Evolutionary conservation across 2,113 vertebrate genomes (phyloP).

Genomic region (Engraulis encrasicolus): DNA sequence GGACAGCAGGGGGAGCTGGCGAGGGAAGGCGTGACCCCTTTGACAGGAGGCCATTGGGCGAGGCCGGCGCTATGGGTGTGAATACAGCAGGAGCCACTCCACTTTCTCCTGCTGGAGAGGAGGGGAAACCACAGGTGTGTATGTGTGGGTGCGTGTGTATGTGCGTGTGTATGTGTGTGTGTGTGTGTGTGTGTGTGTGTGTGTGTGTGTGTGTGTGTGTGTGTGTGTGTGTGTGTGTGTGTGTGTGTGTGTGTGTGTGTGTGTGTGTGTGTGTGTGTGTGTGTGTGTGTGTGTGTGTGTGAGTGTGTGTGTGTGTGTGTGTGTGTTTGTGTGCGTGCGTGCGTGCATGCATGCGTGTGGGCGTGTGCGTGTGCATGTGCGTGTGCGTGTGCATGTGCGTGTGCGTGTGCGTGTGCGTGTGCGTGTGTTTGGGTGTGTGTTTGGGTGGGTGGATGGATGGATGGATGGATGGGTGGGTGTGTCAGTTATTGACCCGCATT

Average conservation of each 20-base stretch:
- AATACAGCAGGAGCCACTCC: background rate
- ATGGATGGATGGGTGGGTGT: background rate
- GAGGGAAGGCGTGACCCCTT: background rate
- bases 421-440: background rate
- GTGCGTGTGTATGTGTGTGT: background rate
- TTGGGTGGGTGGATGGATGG: background rate
- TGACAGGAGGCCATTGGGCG: background rate
- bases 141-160: background rate
- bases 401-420: background rate
- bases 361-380: background rate
- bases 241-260: background rate
- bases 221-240: background rate
- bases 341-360: too few species aligned
- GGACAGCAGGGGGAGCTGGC: background rate
- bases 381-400: background rate
- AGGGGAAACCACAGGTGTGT: background rate
- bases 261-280: background rate
- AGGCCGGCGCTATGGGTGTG: background rate
- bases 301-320: constrained; percentile 5
- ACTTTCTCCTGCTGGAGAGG: background rate
- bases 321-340: background rate
- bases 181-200: background rate
- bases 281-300: background rate
- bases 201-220: background rate
- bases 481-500: background rate